Evolutionary conservation across 2,113 vertebrate genomes (phyloP).

Genomic region (Protobothrops mucrosquamatus): DNA sequence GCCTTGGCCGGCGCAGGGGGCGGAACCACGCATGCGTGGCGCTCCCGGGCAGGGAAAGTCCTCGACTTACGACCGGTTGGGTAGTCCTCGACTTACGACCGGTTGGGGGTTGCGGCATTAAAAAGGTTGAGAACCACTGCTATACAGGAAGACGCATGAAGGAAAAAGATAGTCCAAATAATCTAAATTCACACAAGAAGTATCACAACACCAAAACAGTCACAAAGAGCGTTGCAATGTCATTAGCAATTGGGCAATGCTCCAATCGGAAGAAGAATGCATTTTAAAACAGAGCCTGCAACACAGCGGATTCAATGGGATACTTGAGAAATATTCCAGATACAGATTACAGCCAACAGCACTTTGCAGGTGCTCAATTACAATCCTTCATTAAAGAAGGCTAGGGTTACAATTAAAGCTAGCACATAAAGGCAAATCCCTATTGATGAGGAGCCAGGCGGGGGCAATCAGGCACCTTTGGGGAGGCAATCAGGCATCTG

Average conservation of each 20-base stretch:
- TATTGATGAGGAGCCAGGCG: slow-evolving; percentile 40
- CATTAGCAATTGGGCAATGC: not conserved
- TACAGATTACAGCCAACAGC: slow-evolving; percentile 50
- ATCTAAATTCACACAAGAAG: not conserved
- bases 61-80: no score
- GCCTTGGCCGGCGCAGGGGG: no score
- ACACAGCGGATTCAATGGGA: slow-evolving; percentile 26
- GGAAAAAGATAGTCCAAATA: not conserved
- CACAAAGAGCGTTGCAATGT: not conserved
- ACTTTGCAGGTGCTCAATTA: slow-evolving; percentile 54
- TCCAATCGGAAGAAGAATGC: not conserved
- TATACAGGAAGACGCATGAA: not conserved
- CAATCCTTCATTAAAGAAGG: slow-evolving; percentile 58
- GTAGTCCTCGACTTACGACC: no score
- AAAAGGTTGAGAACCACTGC: no score
- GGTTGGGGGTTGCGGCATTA: no score
- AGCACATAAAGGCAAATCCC: slow-evolving; percentile 51
- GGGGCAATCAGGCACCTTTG: slow-evolving; percentile 63
- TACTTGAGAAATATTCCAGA: slow-evolving; percentile 42
- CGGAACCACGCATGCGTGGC: no score
- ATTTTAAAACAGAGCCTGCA: not conserved
- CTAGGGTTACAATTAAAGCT: slow-evolving; percentile 63
- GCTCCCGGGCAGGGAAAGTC: no score
- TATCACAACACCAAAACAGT: not conserved
- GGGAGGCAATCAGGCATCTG: slow-evolving; percentile 58